Evolutionary conservation across 2,888 invertebrate species (phyloP).

Genomic region (Bimastos eiseni): DNA sequence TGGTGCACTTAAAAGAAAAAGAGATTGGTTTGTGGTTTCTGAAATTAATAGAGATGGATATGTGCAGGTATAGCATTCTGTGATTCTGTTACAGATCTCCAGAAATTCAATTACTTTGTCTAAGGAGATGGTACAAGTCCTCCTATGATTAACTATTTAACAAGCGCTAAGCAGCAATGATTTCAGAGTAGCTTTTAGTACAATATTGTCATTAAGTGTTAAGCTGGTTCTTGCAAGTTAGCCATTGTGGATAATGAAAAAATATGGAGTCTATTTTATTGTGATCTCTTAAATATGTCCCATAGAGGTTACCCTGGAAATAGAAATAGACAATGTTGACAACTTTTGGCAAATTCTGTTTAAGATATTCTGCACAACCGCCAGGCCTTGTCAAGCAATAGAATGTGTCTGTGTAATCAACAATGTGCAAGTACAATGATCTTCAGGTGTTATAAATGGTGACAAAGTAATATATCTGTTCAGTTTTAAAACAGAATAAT

Average conservation of each 20-base stretch:
- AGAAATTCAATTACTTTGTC: not conserved
- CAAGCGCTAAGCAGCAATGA: too few relatives aligned
- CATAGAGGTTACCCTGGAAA: not conserved
- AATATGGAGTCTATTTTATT: not conserved
- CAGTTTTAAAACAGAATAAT: too few relatives aligned
- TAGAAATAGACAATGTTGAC: not conserved
- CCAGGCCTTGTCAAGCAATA: not conserved
- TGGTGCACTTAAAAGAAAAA: not conserved
- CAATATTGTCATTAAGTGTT: too few relatives aligned
- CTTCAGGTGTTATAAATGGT: not conserved
- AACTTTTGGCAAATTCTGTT: not conserved
- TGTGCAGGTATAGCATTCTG: not conserved
- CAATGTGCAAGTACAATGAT: not conserved
- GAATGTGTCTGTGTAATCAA: not conserved
- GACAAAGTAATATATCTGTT: not conserved
- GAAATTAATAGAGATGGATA: not conserved
- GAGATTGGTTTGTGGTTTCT: not conserved
- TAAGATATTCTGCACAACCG: not conserved
- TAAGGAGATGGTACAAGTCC: not conserved
- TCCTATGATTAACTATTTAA: too few relatives aligned
- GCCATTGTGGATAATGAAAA: not conserved
- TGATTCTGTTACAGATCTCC: not conserved
- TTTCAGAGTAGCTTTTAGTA: too few relatives aligned
- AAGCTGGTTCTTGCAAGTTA: not conserved
- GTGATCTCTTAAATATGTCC: not conserved